Conservation (phyloP, 1,140 invertebrate species). For the Cydia strobilella region DNA sequence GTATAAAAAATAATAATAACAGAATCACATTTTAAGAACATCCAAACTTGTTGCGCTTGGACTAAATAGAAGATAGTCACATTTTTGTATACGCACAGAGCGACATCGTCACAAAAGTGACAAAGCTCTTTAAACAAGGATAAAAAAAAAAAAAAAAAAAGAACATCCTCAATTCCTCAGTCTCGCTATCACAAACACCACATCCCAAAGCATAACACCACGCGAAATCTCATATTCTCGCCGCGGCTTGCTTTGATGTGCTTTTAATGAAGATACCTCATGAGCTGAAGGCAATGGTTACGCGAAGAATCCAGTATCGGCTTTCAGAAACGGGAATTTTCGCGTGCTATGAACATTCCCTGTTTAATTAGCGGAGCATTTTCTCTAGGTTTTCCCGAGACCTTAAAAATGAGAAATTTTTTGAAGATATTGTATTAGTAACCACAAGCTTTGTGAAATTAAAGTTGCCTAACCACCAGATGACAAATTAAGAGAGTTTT, state of each 20-base stretch:
- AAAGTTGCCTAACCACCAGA: too few relatives aligned
- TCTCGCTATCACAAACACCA: neutral
- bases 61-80: too few relatives aligned
- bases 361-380: constrained; percentile 3
- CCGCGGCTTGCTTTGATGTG: constrained; percentile 31
- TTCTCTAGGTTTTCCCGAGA: neutral
- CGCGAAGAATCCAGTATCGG: constrained; percentile 28
- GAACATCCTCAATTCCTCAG: too few relatives aligned
- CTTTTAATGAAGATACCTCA: constrained; percentile 26
- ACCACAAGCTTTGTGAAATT: too few relatives aligned
- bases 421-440: neutral
- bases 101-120: too few relatives aligned
- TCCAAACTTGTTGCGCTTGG: too few relatives aligned
- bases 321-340: constrained; percentile 16
- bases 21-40: neutral
- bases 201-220: constrained; percentile 16
- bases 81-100: too few relatives aligned
- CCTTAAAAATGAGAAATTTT: constrained; percentile 18
- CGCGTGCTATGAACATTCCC: constrained; percentile 3
- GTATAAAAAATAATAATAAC: too few relatives aligned
- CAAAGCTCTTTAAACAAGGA: too few relatives aligned
- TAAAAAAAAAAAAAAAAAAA: too few relatives aligned
- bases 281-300: constrained; percentile 5
- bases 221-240: constrained; percentile 29
- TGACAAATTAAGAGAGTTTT: too few relatives aligned